Evolutionary conservation across 1,140 invertebrate genomes (phyloP).

Genomic region (Polypedilum vanderplanki): DNA sequence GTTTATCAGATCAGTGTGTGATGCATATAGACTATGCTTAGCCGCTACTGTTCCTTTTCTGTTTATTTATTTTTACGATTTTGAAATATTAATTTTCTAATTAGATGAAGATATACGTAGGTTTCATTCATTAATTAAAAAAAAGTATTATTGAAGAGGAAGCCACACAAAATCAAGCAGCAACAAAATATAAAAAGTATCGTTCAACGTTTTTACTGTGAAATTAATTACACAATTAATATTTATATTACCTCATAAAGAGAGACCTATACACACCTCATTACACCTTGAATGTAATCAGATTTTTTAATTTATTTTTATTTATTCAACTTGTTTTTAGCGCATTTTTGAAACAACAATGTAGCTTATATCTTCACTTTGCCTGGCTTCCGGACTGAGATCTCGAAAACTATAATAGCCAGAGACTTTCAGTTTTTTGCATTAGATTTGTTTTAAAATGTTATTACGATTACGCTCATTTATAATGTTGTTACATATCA

Average conservation of each 20-base stretch:
- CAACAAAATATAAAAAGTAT: not conserved
- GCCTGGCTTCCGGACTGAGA: no score
- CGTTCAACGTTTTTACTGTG: not conserved
- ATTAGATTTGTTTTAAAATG: no score
- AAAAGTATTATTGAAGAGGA: not conserved
- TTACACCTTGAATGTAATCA: not conserved
- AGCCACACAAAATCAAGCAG: not conserved
- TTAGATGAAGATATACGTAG: not conserved
- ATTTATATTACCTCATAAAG: conserved; percentile 12
- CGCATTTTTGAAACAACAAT: no score
- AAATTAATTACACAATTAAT: conserved; percentile 15
- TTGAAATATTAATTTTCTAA: conserved; percentile 15
- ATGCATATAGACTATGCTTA: not conserved
- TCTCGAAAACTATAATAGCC: no score
- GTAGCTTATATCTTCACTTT: no score
- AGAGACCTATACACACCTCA: not conserved
- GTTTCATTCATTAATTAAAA: not conserved
- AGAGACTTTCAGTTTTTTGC: no score
- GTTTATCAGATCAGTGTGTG: conserved; percentile 1
- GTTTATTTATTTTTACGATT: conserved; percentile 8
- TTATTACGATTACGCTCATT: no score
- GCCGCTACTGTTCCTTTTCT: not conserved
- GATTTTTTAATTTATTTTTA: not conserved
- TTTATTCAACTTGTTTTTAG: not conserved
- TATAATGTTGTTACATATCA: no score